A percentile compares a stretch with the other conserved stretches of the same genome.
phyloP scores from a whole-genome alignment of 2,113 vertebrate genomes.

The Syngnathus typhle region DNA sequence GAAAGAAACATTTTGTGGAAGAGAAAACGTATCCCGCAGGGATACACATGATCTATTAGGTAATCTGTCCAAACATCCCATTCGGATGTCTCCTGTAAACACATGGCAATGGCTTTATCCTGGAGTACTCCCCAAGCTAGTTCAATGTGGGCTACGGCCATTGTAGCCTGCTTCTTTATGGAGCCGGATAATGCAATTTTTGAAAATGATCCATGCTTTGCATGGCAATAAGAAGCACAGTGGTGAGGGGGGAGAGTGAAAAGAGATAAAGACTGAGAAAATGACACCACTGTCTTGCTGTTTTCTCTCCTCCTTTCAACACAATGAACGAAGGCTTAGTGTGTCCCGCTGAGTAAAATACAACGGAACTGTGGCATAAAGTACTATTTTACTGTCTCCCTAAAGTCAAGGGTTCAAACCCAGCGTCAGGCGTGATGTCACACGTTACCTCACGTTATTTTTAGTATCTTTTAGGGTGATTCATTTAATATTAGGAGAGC shows the following conservation, averaged over 20 bases:
- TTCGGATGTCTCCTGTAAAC: neutral
- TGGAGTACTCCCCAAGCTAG: constrained; percentile 10
- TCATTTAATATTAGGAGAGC: neutral
- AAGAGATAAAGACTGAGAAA: constrained; percentile 45
- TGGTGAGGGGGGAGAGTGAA: constrained; percentile 18
- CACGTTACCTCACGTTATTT: too few relatives aligned
- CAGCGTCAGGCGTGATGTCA: neutral
- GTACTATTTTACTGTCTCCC: neutral
- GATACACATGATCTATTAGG: constrained; percentile 2
- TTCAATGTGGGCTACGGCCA: constrained; percentile 44
- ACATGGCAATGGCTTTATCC: constrained; percentile 11
- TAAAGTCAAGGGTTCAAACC: neutral
- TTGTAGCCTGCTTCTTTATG: constrained; percentile 55
- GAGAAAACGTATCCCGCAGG: constrained; percentile 35
- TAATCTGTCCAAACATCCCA: constrained; percentile 6
- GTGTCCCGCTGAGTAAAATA: neutral
- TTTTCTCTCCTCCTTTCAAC: neutral
- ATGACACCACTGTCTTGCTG: constrained; percentile 46
- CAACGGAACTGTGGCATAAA: constrained; percentile 3
- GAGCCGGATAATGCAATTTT: constrained; percentile 35
- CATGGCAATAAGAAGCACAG: constrained; percentile 36
- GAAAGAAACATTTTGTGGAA: constrained; percentile 26
- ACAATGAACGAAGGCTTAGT: constrained; percentile 35
- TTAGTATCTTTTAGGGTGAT: neutral
- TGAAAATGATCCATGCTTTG: constrained; percentile 49